Percentiles rank a stretch among this genome's conserved stretches.
These are phyloP conservation scores for Cosmorhoe ocellata DNA, from an alignment of 2,888 invertebrate genomes.

Conservation along the genomic window DNA sequence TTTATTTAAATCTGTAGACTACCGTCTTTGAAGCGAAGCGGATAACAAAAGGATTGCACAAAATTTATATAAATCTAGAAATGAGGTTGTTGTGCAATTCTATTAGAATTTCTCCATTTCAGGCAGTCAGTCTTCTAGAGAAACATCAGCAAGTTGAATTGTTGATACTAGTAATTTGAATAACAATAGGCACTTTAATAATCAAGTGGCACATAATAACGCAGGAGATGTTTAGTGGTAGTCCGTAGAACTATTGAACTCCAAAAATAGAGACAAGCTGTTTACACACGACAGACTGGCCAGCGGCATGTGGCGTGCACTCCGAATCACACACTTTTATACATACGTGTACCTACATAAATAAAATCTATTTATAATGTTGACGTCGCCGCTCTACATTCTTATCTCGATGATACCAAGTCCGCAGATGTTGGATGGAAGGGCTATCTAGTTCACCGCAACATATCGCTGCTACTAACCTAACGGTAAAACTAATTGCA, in stretches of 20 bases:
- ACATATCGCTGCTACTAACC: conserved; percentile 15
- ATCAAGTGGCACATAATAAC: conserved; percentile 21
- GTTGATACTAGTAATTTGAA: conserved; percentile 10
- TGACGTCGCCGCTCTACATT: conserved; percentile 75
- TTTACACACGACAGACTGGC: conserved; percentile 54
- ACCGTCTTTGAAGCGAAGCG: too few relatives aligned
- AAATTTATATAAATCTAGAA: too few relatives aligned
- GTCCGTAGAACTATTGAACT: conserved; percentile 41
- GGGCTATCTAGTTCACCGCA: conserved; percentile 22
- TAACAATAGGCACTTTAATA: conserved; percentile 15
- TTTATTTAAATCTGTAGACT: too few relatives aligned
- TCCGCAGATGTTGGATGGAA: conserved; percentile 52
- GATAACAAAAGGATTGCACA: too few relatives aligned
- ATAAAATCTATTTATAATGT: conserved; percentile 79
- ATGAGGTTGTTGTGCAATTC: conserved; percentile 2
- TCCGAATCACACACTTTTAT: conserved; percentile 48
- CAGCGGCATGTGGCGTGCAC: conserved; percentile 56
- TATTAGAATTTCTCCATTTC: conserved; percentile 8
- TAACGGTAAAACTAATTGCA: conserved; percentile 10
- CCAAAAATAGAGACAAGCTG: conserved; percentile 52
- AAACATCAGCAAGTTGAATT: background rate
- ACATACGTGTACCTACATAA: conserved; percentile 52
- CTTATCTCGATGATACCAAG: conserved; percentile 69
- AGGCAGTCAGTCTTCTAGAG: too few relatives aligned
- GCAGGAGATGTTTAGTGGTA: conserved; percentile 34